A percentile compares a stretch with the other conserved stretches of the same genome.
Evolutionary conservation across 2,797 vertebrate genomes (phyloP).

Genomic region (Chrosomus eos): DNA sequence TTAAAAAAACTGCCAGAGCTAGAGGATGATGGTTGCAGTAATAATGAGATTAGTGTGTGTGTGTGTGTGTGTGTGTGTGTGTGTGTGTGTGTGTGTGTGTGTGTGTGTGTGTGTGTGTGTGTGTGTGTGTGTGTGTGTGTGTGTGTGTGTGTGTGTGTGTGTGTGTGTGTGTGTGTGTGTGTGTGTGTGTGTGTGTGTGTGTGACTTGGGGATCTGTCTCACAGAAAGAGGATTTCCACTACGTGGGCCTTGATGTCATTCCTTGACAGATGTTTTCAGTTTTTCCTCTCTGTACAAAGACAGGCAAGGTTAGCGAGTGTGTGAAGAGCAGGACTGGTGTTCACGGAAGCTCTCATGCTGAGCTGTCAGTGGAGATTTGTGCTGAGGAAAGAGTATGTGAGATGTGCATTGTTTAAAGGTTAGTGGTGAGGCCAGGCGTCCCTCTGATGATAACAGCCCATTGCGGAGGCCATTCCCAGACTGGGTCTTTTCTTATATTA

Average conservation of each 20-base stretch:
- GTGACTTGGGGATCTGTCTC: conserved; percentile 34
- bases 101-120: conserved; percentile 40
- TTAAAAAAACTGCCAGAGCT: conserved; percentile 60
- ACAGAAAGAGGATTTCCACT: conserved; percentile 33
- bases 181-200: conserved; percentile 43
- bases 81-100: conserved; percentile 39
- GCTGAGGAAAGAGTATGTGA: conserved; percentile 24
- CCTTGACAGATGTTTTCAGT: conserved; percentile 29
- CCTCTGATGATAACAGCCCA: conserved; percentile 31
- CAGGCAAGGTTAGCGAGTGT: background rate
- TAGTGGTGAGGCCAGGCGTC: conserved; percentile 21
- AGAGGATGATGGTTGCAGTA: conserved; percentile 52
- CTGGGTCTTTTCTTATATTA: conserved; percentile 37
- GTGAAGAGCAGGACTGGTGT: conserved; percentile 18
- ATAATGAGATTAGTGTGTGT: conserved; percentile 66
- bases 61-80: conserved; percentile 44
- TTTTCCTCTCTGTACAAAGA: conserved; percentile 18
- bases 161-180: conserved; percentile 52
- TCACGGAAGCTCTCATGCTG: conserved; percentile 12
- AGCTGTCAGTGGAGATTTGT: conserved; percentile 47
- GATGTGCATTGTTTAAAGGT: conserved; percentile 49
- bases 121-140: conserved; percentile 46
- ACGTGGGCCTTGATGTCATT: conserved; percentile 4
- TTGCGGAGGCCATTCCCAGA: conserved; percentile 23
- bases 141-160: conserved; percentile 52